Base-by-base conservation (phyloP, 2,797 vertebrate genomes). In the Mus spretus region DNA sequence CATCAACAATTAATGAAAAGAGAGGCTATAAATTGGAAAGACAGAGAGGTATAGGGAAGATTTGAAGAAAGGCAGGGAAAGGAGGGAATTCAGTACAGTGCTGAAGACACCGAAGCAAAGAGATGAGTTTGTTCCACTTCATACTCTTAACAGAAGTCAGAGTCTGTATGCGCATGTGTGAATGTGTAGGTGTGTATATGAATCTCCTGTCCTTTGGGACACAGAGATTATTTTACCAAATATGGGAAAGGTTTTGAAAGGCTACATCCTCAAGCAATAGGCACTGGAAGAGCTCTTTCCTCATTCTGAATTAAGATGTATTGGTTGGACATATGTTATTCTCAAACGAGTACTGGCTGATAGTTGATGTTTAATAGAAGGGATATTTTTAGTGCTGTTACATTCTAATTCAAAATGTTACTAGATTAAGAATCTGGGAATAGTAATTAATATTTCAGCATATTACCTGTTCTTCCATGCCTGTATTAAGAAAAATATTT, bases 131-230 rank as follows among this genome's bases (percentile, higher is more conserved):
- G 15, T 47, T 22, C 44, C 6, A 59, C 20, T 57, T 88, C 10
- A 70, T n/a, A 77, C 1, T 85, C 31, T 40, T 63, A 93, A 20
- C 81, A n/a, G n/a, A 67, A 63, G 11, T 9, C 28, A 81, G 34
- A 34, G 4, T 61, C 47, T 65, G 24, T 63, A 26, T 63, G 53
- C 83, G 22, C n/a, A 4, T 59, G 72, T 79, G 44, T 61, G 63
- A 14, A 4, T 31, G 26, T 65, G 53, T 83, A 15, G 26, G 3
- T 53, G 65, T 75, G 44, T 20, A 57, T 82, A 89, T 82, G 50
- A 72, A 94, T 97, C 96, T 96, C 50, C 84, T 94, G 87, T 88
- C 92, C 53, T 53, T 93, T 3, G 3, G 40, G 70, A 92, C 61
- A 78, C 53, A 84, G 3, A 80, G 20, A 94, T 93, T 72, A 77